Conservation (phyloP, 2,888 invertebrate species). For the Drepanosiphum platanoidis region DNA sequence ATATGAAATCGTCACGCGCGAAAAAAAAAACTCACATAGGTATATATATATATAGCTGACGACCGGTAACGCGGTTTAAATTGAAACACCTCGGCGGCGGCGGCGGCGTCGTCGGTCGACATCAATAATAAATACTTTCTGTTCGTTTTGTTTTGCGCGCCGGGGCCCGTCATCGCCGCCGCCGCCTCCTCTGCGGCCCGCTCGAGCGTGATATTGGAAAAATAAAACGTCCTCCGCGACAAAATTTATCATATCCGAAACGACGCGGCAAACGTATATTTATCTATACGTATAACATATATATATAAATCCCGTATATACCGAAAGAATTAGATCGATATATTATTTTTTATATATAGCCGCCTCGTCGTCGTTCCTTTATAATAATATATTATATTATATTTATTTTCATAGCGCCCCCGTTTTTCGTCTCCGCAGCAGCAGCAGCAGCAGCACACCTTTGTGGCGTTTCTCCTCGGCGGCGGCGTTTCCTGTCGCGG, state of each 20-base stretch:
- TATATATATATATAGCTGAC: neutral
- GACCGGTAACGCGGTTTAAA: neutral
- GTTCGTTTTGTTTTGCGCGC: neutral
- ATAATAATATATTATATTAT: no score
- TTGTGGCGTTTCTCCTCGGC: no score
- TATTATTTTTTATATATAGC: no score
- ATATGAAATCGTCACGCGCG: neutral
- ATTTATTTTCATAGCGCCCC: no score
- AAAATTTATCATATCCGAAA: conserved; percentile 15
- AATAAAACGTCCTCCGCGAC: neutral
- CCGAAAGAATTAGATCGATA: neutral
- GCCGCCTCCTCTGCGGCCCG: neutral
- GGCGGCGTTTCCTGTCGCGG: no score
- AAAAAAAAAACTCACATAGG: neutral
- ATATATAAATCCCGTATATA: neutral
- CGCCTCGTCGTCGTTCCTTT: no score
- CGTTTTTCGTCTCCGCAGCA: no score
- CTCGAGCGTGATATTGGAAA: conserved; percentile 50
- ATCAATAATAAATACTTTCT: neutral
- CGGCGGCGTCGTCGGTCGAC: neutral
- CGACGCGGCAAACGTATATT: neutral
- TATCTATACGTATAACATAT: neutral
- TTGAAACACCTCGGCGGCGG: no score
- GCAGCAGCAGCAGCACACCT: no score
- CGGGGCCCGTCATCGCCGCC: neutral